Percentiles rank a stretch among this genome's conserved stretches.
These are phyloP conservation scores for Gymnoscelis rufifasciata DNA, from an alignment of 2,888 invertebrate species.

Conservation along the genomic window DNA sequence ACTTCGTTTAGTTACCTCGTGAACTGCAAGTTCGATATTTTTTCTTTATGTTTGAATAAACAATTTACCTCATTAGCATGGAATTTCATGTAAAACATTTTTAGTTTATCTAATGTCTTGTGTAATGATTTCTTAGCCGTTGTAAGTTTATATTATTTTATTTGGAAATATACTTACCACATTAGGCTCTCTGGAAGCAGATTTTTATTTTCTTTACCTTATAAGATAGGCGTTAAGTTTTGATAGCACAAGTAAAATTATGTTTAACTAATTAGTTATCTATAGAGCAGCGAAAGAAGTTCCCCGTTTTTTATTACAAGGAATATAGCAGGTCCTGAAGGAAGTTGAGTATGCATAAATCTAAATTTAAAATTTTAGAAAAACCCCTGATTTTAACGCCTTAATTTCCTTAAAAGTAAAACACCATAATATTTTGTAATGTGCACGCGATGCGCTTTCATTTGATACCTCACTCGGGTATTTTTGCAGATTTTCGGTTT, in stretches of 20 bases:
- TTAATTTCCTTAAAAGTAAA: no score
- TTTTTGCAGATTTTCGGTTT: no score
- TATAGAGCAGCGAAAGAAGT: background rate
- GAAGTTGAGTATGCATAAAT: no score
- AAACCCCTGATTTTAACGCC: no score
- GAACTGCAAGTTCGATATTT: slow-evolving; percentile 73
- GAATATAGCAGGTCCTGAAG: no score
- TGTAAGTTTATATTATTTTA: slow-evolving; percentile 14
- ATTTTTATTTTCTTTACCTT: slow-evolving; percentile 21
- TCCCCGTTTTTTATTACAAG: background rate
- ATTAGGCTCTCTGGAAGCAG: slow-evolving; percentile 22
- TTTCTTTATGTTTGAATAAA: slow-evolving; percentile 52
- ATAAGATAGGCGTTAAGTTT: slow-evolving; percentile 4
- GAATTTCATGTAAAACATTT: slow-evolving; percentile 58
- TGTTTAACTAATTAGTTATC: background rate
- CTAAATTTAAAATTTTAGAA: no score
- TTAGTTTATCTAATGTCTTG: slow-evolving; percentile 37
- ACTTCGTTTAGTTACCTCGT: slow-evolving; percentile 73
- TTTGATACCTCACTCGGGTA: no score
- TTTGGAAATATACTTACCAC: slow-evolving; percentile 21
- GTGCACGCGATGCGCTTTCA: no score
- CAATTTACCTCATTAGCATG: slow-evolving; percentile 73
- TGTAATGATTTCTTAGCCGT: slow-evolving; percentile 37
- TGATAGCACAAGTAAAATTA: slow-evolving; percentile 36
- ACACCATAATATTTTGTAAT: no score